Evolutionary conservation across 2,888 invertebrate species (phyloP), one percentile per base, ranked within the genome.

Genomic region (Cataglyphis livida): DNA sequence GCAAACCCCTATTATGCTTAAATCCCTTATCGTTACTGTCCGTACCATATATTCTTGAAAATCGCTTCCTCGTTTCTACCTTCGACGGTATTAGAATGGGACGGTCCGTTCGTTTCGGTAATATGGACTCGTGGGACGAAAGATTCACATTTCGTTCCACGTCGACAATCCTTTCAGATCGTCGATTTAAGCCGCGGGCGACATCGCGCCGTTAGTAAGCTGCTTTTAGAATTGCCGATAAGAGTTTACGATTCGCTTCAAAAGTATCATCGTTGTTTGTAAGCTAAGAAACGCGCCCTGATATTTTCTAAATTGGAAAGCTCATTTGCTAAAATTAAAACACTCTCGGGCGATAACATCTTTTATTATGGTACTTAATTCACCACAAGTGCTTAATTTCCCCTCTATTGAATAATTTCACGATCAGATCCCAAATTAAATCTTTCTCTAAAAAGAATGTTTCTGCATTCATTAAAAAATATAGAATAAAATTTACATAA

Each of bases 1-100:
- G 89, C 88, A 81, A 84, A 3, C 87, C 81, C 85, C 91, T 92
- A 92, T 92, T 92, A 92, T 91, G 89, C 90, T 90, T 90, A 85
- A 51, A 91, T 91, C 90, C 89, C 91, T 92, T 92, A 93, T 93
- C 92, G 91, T 91, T 90, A 88, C 89, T 51, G 81, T 32, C 88
- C 92, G 81, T 87, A 86, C 88, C 90, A 88, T 92, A 92, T 91
- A 92, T 92, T 84, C 87, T 85, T 68, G 81, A 62, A 86, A 88
- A 89, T 87, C 90, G 84, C 87, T 85, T 90, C 89, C 91, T 85
- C 41, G 73, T 85, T 88, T 83, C 35, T 54, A 51, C 87, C 83
- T 79, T 65, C 85, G 61, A 44, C 12, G 78, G 38, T 71, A 74
- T 75, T 59, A 65, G 74, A 90, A 85, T 83, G 81, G 90, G 70